Evolutionary conservation across 2,113 vertebrate species (phyloP), one percentile per base, ranked within the genome.

Genomic region (Mesembrinibis cayennensis): DNA sequence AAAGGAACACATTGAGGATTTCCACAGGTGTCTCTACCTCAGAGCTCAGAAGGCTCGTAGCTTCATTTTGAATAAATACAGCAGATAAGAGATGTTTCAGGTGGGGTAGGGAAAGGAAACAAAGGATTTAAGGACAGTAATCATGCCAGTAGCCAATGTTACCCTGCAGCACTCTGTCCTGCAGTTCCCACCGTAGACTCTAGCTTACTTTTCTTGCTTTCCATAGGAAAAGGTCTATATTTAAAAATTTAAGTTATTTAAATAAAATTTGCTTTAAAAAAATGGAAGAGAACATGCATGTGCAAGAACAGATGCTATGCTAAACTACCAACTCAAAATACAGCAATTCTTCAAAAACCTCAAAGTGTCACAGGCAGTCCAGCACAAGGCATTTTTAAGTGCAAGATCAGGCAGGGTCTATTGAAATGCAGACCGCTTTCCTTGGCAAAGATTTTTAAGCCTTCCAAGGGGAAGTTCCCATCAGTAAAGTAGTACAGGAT

Each of bases 321-420:
- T 95, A 94, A 95, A 90, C 67, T 93, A 97, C 47, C 47, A 88
- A 94, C 59, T 85, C 50, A 87, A 93, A 95, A 87, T 58, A 92
- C 55, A 81, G 47, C 88, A 91, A 92, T 91, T 96, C 69, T 85
- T 91, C 59, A 81, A 89, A 94, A 95, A 85, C 62, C 67, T 89
- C 77, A 27, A 93, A 96, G 79, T 84, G 45, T 90, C 95, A 96
- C 85, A 95, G 90, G 93, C 95, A 94, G 89, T 96, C 90, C 95
- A 97, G 91, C 90, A 95, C 83, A 94, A 97, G 92, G 91, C 91
- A 87, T 96, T 95, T 85, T 93, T 84, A 96, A 96, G 93, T 96
- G 97, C 95, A 97, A 94, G 85, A 96, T 87, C 73, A 91, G 71
- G 66, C 11, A 80, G 3, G 77, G 83, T 91, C 95, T 94, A 78